These are phyloP conservation scores for Aphrocallistes beatrix DNA, from an alignment of 37 sponge, comb jelly and placozoan genomes.

Conservation along the genomic window DNA sequence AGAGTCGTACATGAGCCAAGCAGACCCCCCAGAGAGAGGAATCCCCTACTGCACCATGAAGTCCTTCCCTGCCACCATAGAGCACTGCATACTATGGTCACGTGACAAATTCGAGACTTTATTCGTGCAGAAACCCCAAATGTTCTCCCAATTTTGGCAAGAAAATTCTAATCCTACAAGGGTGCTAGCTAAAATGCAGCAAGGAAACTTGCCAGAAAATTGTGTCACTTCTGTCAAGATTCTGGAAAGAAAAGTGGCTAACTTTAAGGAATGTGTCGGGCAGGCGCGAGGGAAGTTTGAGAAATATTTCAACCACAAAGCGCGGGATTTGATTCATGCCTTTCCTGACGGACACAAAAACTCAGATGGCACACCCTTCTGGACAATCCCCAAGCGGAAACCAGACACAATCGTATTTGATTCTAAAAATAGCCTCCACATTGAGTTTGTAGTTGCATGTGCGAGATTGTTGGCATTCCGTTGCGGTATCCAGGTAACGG, in stretches of 20 bases:
- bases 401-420: conserved; percentile 70
- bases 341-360: conserved; percentile 74
- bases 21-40: conserved; percentile 85
- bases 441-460: neutral
- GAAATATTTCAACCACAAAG: conserved; percentile 82
- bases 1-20: conserved; percentile 91
- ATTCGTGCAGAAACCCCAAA: conserved; percentile 59
- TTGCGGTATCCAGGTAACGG: conserved; percentile 10
- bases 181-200: conserved; percentile 22
- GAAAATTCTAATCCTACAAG: conserved; percentile 28
- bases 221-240: conserved; percentile 52
- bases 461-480: neutral
- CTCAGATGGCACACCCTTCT: conserved; percentile 86
- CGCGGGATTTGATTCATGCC: conserved; percentile 46
- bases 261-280: conserved; percentile 50
- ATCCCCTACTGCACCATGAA: conserved; percentile 95
- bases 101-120: conserved; percentile 84
- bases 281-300: conserved; percentile 74
- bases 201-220: conserved; percentile 32
- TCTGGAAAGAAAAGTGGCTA: conserved; percentile 23
- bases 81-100: conserved; percentile 97
- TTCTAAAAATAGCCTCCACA: conserved; percentile 19
- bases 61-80: conserved; percentile 88
- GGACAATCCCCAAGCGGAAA: conserved; percentile 86
- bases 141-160: conserved; percentile 73